Evolutionary conservation across 1,140 invertebrate species (phyloP).

Genomic region (Micrasema longulum): DNA sequence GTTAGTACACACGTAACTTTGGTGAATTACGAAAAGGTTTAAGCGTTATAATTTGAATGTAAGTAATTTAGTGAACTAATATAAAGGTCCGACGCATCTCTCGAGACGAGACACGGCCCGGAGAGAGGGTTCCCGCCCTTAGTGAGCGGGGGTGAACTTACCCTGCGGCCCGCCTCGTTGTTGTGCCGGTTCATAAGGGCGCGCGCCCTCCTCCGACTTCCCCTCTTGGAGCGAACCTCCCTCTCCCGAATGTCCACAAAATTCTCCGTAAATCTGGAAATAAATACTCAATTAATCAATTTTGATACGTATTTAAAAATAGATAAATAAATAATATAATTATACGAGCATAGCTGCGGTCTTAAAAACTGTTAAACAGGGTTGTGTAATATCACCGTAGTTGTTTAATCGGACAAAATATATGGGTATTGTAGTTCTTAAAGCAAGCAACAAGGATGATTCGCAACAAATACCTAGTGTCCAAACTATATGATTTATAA

Average conservation of each 20-base stretch:
- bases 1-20: too few species aligned
- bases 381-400: too few species aligned
- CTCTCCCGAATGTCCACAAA: constrained; percentile 92
- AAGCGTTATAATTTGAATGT: too few species aligned
- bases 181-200: constrained; percentile 95
- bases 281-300: not conserved
- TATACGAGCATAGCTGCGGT: not conserved
- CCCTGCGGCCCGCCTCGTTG: constrained; percentile 92
- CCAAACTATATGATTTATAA: too few species aligned
- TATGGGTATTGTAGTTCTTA: too few species aligned
- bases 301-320: not conserved
- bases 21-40: too few species aligned
- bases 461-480: too few species aligned
- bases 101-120: not conserved
- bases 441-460: too few species aligned
- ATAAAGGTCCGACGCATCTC: not conserved
- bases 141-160: constrained; percentile 67
- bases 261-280: constrained; percentile 84
- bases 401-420: too few species aligned
- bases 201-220: constrained; percentile 80
- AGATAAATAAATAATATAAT: not conserved
- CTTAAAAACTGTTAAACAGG: not conserved
- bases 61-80: not conserved
- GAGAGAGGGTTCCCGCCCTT: not conserved
- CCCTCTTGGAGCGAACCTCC: constrained; percentile 76